phyloP scores from a whole-genome alignment of 2,113 vertebrate species.

The Varanus komodoensis region DNA sequence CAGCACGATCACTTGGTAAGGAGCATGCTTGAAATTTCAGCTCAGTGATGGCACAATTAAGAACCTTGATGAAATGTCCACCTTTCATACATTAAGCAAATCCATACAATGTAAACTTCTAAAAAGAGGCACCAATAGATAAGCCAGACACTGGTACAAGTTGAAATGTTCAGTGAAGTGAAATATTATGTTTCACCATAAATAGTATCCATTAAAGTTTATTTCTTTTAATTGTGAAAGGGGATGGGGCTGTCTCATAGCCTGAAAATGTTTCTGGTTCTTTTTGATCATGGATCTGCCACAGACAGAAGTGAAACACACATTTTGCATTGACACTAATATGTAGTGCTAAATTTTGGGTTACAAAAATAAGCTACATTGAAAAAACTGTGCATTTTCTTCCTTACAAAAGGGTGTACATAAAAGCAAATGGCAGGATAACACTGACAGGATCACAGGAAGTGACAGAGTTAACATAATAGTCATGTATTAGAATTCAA shows the following conservation, averaged over 20 bases:
- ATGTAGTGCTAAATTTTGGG: not conserved
- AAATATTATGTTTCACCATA: not conserved
- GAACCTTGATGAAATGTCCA: not conserved
- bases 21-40: not conserved
- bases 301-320: not conserved
- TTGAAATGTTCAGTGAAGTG: not conserved
- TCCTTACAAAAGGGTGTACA: accelerated
- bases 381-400: not conserved
- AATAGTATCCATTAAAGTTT: not conserved
- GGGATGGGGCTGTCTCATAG: not conserved
- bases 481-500: not conserved
- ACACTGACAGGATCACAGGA: not conserved
- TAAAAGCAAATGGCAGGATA: not conserved
- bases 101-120: constrained; percentile 4
- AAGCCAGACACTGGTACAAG: not conserved
- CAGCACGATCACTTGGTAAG: accelerated
- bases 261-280: constrained; percentile 18
- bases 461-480: accelerated
- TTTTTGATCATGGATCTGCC: not conserved
- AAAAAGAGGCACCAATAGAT: not conserved
- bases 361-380: not conserved
- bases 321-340: accelerated
- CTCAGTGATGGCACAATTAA: not conserved
- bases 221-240: not conserved
- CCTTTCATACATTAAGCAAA: not conserved